A percentile compares a stretch with the other conserved stretches of the same genome.
These are phyloP conservation scores for Micoletzkya japonica DNA, from an alignment of 2,888 invertebrate species.

Conservation along the genomic window DNA sequence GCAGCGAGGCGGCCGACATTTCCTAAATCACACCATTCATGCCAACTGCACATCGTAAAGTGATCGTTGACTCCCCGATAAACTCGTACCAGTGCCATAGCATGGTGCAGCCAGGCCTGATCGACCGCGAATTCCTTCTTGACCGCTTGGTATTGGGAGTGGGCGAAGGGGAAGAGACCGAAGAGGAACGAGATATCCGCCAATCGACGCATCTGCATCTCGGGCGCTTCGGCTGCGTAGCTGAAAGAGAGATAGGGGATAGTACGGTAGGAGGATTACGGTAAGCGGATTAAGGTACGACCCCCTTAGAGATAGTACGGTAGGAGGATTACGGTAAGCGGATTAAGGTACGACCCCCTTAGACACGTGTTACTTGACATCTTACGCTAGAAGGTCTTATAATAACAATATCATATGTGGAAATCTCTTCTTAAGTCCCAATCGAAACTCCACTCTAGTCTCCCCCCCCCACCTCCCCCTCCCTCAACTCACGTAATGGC, in stretches of 20 bases:
- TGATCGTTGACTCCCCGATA: too few relatives aligned
- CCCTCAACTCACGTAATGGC: background rate
- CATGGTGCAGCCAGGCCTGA: constrained; percentile 89
- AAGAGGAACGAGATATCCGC: constrained; percentile 96
- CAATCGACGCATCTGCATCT: constrained; percentile 86
- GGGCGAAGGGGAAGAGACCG: constrained; percentile 55
- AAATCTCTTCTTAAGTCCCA: background rate
- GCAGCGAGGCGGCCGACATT: constrained; percentile 53
- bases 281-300: too few relatives aligned
- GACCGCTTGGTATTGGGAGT: constrained; percentile 81
- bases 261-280: too few relatives aligned
- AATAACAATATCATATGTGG: too few relatives aligned
- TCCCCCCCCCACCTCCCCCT: background rate
- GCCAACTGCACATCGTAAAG: too few relatives aligned
- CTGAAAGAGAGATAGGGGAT: too few relatives aligned
- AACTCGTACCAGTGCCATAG: constrained; percentile 77
- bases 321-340: too few relatives aligned
- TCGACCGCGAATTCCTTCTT: constrained; percentile 95
- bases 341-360: too few relatives aligned
- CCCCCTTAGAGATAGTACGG: too few relatives aligned
- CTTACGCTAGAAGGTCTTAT: too few relatives aligned
- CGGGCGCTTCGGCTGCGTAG: constrained; percentile 72
- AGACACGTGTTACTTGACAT: too few relatives aligned
- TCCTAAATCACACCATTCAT: too few relatives aligned
- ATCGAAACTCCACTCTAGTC: background rate